Evolutionary conservation across 1,140 invertebrate genomes (phyloP), one percentile per base, ranked within the genome.

Genomic region (Zaprionus tsacasi): DNA sequence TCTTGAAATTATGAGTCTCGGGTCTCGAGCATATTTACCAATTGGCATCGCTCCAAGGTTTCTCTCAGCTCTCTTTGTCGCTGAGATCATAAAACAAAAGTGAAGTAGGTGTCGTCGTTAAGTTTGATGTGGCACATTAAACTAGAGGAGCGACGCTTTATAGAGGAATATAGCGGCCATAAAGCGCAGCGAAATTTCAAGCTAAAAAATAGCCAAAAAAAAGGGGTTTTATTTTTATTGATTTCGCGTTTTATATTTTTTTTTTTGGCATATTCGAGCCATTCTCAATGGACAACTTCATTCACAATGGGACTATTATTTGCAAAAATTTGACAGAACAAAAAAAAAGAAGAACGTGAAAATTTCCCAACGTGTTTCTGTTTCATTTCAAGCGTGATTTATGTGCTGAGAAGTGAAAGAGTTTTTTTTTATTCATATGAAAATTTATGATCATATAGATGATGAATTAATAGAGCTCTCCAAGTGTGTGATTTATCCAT

Each of bases 101-200:
- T 78, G 80, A 81, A 88, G 85, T 88, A 88, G 83, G 83, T 88
- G 83, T 88, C 78, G 74, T 83, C 81, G 83, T 88, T 89, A 89
- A 88, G 74, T 88, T 88, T 88, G 85, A 88, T 88, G 85, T 89
- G 83, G 35, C 73, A 81, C 83, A 88, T 87, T 89, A 89, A 88
- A 68, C 80, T 82, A 76, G 64, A 68, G 58, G 48, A 48, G 52
- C 85, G 45, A 81, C 77, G 77, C 64, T 87, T 87, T 88, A 83
- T 88, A 66, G 61, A 70, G 65, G 79, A 21, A 21, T 21, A 21
- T 70, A 79, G 76, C 72, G 69, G 66, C 77, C 72, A 66, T 75
- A 56, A 69, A 55, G 27, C 55, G 56, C 48, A 35, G 13, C 56
- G 17, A 25, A 10, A 5, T 56, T 15, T 35, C 43, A 15, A 45